A percentile compares a stretch with the other conserved stretches of the same genome.
These are phyloP conservation scores for Tuberolachnus salignus DNA, from an alignment of 2,888 invertebrate genomes.

Conservation along the genomic window DNA sequence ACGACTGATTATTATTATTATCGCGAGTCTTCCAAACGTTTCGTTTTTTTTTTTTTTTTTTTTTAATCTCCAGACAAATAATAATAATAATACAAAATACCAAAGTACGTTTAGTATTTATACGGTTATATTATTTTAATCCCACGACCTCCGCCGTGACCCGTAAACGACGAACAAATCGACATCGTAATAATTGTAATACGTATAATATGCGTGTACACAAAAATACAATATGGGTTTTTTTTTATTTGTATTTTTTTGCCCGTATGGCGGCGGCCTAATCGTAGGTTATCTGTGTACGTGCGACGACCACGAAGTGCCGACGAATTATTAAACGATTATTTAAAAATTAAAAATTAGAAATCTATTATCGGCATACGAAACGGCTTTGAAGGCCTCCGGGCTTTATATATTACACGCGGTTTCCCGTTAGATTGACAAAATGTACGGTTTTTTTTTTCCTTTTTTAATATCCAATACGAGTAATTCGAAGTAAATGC, in stretches of 20 bases:
- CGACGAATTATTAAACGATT: neutral
- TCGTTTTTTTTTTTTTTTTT: no score
- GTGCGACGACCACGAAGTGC: neutral
- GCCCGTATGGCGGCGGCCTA: no score
- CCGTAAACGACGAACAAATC: constrained; percentile 35
- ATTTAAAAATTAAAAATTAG: no score
- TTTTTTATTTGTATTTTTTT: neutral
- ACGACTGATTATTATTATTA: no score
- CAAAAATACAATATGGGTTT: neutral
- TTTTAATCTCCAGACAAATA: neutral
- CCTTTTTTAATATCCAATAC: no score
- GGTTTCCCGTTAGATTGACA: no score
- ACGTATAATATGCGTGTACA: no score
- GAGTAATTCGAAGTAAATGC: no score
- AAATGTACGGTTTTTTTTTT: no score
- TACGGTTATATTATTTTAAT: constrained; percentile 39
- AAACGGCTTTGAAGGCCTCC: neutral
- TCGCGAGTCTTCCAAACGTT: neutral
- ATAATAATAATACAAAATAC: neutral
- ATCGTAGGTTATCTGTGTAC: neutral
- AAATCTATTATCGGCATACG: neutral
- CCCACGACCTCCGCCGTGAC: constrained; percentile 46
- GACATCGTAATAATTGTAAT: constrained; percentile 4
- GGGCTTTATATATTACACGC: no score
- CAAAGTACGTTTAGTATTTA: neutral